phyloP scores from a whole-genome alignment of 2,888 invertebrate genomes.

The Cephus spinipes region DNA sequence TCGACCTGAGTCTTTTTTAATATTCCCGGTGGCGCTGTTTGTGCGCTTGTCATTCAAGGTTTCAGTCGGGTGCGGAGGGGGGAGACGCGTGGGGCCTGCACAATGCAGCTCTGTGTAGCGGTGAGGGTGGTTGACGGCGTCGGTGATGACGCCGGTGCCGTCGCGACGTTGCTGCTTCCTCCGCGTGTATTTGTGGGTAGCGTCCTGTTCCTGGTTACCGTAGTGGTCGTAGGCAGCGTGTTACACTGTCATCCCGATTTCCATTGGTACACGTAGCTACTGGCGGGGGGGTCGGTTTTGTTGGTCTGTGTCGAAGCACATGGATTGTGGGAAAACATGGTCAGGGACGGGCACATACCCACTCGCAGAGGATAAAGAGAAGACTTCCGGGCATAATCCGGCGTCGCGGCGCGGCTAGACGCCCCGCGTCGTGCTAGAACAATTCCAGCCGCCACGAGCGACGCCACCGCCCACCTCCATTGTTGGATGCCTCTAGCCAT shows the following conservation, averaged over 20 bases:
- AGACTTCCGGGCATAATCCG: conserved; percentile 66
- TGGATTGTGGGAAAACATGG: background rate
- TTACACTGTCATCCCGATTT: background rate
- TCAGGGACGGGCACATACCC: background rate
- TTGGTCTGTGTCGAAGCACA: background rate
- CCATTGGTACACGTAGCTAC: background rate
- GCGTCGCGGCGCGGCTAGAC: conserved; percentile 30
- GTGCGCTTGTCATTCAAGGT: conserved; percentile 54
- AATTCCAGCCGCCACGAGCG: conserved; percentile 57
- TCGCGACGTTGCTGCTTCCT: conserved; percentile 5
- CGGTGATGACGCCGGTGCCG: conserved; percentile 23
- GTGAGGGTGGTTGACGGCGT: conserved; percentile 9
- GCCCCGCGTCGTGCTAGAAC: conserved; percentile 57
- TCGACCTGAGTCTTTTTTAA: conserved; percentile 56
- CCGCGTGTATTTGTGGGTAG: background rate
- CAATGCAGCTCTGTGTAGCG: conserved; percentile 11
- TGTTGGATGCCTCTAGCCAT: conserved; percentile 49
- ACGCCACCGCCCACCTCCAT: conserved; percentile 40
- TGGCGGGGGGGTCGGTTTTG: background rate
- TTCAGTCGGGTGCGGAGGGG: background rate
- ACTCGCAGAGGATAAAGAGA: conserved; percentile 53
- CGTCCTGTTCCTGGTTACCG: background rate
- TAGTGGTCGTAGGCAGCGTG: background rate
- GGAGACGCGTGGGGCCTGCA: background rate
- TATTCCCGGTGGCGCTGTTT: conserved; percentile 59